These are phyloP conservation scores for Tetramorium bicarinatum DNA, from an alignment of 2,888 invertebrate genomes.

Conservation along the genomic window DNA sequence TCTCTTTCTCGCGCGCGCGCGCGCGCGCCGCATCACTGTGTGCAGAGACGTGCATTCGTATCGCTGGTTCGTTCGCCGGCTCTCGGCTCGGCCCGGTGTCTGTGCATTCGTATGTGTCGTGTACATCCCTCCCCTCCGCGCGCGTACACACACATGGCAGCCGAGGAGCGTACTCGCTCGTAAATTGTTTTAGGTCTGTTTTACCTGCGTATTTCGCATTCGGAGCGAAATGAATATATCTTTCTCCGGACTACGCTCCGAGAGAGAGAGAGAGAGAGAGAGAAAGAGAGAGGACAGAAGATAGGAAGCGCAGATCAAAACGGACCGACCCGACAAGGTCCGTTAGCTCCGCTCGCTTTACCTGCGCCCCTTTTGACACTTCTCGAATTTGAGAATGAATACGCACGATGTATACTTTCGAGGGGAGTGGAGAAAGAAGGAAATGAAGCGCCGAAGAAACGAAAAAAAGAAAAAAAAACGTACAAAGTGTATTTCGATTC, in stretches of 20 bases:
- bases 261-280: neutral
- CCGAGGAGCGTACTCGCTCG: slow-evolving; percentile 32
- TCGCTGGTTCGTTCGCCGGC: slow-evolving; percentile 29
- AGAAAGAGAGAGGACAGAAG: neutral
- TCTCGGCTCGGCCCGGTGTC: slow-evolving; percentile 16
- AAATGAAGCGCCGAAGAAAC: neutral
- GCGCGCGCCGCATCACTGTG: neutral
- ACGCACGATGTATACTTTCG: neutral
- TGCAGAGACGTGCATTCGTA: neutral
- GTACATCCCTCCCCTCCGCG: neutral
- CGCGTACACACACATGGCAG: neutral
- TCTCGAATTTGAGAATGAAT: slow-evolving; percentile 29
- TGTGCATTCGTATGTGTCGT: neutral
- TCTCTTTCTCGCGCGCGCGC: neutral
- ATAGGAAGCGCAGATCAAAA: slow-evolving; percentile 22
- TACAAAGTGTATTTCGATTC: neutral
- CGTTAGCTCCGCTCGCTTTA: slow-evolving; percentile 35
- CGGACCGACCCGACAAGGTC: neutral
- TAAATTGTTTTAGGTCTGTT: slow-evolving; percentile 42
- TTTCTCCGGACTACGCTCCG: neutral
- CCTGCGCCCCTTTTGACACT: slow-evolving; percentile 24
- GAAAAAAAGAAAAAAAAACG: neutral
- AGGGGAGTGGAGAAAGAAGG: too few relatives aligned
- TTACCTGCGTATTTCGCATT: slow-evolving; percentile 36
- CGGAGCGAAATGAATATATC: slow-evolving; percentile 32